Base-by-base conservation (phyloP, 2,888 invertebrate genomes). In the Apantesis nais region DNA sequence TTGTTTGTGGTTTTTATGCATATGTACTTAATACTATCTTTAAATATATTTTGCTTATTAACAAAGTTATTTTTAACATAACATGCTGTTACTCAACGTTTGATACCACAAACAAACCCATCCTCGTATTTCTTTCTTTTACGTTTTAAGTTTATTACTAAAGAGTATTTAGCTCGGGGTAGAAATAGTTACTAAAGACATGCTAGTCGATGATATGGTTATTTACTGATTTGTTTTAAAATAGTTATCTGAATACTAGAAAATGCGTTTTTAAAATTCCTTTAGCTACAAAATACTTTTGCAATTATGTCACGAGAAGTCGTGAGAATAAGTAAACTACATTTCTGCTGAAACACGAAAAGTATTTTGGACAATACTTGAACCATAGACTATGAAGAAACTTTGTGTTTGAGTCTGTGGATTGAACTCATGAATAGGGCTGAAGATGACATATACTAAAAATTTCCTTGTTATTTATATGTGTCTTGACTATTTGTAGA, bases 1-100 rank as follows among this genome's bases (percentile, higher is more conserved):
- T 63, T 62, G 37, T 61, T 62, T 31, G 63, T 44, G 63, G 63
- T 63, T 44, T 16, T 25, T 19, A 14, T 22, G 11, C 58, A 31
- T 29, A 60, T 60, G 29, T 39, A 34, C 39, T 63, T 19, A 19
- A 41, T 16, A 29, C 16, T 29, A 8, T 29, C 0, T 16, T 29
- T 14, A 16, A 5, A 29, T 12, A 55, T 55, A 25, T 58, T 58
- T 29, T 29, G 58, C 58, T 58, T 58, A 25, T 58, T 52, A 52
- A 52, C 48, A 1, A 52, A 52, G 48, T 52, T 52, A 22, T 8
- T 52, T 48, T 22, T 48, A 22, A 48, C 19, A 48, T 22, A 48
- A 48, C 48, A 22, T 22, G 8, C 19, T 8, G 1, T 48, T 19
- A 22, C 19, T 44, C 5, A 19, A 44, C 11, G 16, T 44, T 44